Conservation (phyloP, 2,113 vertebrate genomes). For the Plotosus lineatus region DNA sequence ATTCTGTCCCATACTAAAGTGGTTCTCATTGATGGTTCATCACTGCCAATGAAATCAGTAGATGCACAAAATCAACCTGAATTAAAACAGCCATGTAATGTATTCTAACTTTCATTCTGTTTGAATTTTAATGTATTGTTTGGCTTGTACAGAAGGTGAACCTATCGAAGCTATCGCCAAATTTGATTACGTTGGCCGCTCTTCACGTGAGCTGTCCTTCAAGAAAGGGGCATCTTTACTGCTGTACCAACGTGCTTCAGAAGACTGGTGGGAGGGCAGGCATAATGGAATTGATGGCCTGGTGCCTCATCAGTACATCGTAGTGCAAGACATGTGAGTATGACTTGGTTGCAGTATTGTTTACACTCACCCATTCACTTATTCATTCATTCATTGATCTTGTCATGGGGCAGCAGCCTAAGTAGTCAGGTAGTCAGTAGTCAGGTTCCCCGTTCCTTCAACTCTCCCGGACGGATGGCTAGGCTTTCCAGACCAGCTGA, state of each 20-base stretch:
- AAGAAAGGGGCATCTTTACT: conserved; percentile 97
- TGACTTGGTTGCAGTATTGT: no score
- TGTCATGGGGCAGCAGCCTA: no score
- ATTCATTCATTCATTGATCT: neutral
- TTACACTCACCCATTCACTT: no score
- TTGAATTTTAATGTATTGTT: neutral
- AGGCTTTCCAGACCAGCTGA: no score
- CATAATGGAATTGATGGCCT: conserved; percentile 96
- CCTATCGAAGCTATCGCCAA: conserved; percentile 98
- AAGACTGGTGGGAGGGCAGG: conserved; percentile 99
- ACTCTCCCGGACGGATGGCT: no score
- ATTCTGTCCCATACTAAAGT: conserved; percentile 50
- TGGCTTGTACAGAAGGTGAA: conserved; percentile 82
- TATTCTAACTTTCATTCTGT: neutral
- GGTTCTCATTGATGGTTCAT: conserved; percentile 32
- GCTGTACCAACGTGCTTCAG: conserved; percentile 93
- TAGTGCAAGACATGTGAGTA: conserved; percentile 98
- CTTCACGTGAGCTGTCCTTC: conserved; percentile 93
- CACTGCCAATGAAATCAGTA: conserved; percentile 6
- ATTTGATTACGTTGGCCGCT: conserved; percentile 94
- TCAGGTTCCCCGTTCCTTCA: no score
- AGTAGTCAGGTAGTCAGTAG: no score
- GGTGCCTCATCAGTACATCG: conserved; percentile 97
- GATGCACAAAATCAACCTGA: neutral
- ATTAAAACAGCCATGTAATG: neutral